Evolutionary conservation across 1,140 invertebrate genomes (phyloP), one percentile per base, ranked within the genome.

Genomic region (Dufourea novaeangliae): DNA sequence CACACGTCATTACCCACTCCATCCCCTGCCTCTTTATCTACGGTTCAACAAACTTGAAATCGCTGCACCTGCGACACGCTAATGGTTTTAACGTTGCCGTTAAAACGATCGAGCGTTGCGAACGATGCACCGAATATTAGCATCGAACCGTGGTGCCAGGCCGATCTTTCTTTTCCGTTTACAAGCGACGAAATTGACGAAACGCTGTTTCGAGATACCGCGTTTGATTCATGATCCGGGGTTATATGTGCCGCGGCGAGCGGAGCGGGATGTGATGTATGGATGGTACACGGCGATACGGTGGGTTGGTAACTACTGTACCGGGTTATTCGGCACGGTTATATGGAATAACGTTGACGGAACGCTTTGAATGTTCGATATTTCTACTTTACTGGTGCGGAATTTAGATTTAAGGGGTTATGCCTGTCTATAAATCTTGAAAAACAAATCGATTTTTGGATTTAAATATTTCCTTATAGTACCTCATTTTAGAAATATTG

Each of bases 1-100:
- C 79, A 84, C 82, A 74, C 82, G 61, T 78, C 83, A 85, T 85
- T 85, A 85, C 78, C 83, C 72, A 25, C 63, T 29, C 54, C 46
- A 56, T 57, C 52, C 56, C 57, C 37, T 34, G 63, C 67, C 63
- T 84, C 70, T 77, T 84, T 84, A 84, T 73, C 81, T 56, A 57
- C 78, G 68, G 83, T 84, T 84, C 77, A 79, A 83, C 77, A 83
- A 84, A 84, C 72, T 83, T 64, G 56, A 62, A 84, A 84, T 83
- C 74, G 81, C 56, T 63, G 44, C 81, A 83, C 80, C 80, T 80
- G 80, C 67, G 44, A n/a, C 34, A n/a, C 34, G 61, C 56, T 84
- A 80, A 83, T 83, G 78, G 67, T 69, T 80, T 76, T 72, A 72
- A 72, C 68, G 50, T 62, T 54, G 54, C 54, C 37, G 63, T 25